Evolutionary conservation across 2,113 vertebrate species (phyloP).

Genomic region (Psittacula cyanocephala): DNA sequence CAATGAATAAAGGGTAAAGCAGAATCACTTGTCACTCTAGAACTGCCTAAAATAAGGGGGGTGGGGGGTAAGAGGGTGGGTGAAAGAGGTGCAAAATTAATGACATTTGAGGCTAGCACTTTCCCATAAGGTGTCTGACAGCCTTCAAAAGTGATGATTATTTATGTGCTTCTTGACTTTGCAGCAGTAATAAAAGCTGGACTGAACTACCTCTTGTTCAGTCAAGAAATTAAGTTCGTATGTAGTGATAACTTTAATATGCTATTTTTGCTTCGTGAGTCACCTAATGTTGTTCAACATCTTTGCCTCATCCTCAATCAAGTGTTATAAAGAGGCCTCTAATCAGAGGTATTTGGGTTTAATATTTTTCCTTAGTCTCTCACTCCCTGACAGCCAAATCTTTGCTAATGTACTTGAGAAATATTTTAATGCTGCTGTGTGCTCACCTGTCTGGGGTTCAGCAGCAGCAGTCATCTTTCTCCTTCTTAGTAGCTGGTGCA

Average conservation of each 20-base stretch:
- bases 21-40: not conserved
- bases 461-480: no score
- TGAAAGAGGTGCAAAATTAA: not conserved
- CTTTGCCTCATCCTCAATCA: not conserved
- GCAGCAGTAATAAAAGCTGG: not conserved
- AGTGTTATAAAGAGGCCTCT: not conserved
- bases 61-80: not conserved
- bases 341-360: not conserved
- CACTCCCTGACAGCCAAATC: not conserved
- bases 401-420: constrained; percentile 13
- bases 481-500: no score
- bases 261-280: not conserved
- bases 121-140: not conserved
- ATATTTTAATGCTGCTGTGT: not conserved
- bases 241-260: not conserved
- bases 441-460: not conserved
- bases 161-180: not conserved
- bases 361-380: not conserved
- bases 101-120: not conserved
- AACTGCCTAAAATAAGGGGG: not conserved
- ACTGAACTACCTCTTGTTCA: not conserved
- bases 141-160: not conserved
- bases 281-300: not conserved
- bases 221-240: not conserved
- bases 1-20: not conserved